A percentile compares a stretch with the other conserved stretches of the same genome.
phyloP scores from a whole-genome alignment of 2,113 vertebrate species.

The Dromiciops gliroides region DNA sequence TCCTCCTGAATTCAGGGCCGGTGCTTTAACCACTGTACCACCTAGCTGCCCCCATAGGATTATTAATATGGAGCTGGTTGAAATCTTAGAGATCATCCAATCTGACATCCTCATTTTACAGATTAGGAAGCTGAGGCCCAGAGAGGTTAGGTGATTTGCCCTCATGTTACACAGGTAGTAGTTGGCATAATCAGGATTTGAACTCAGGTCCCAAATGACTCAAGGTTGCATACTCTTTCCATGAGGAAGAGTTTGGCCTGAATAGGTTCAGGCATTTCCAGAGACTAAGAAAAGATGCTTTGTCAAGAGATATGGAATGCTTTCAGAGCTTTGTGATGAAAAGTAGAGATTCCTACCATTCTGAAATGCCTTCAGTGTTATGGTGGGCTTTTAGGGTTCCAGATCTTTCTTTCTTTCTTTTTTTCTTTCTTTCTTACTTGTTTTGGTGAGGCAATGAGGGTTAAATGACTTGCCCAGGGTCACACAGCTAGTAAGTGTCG shows the following conservation, averaged over 20 bases:
- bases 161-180: neutral
- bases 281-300: neutral
- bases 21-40: too few relatives aligned
- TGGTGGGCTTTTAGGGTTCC: neutral
- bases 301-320: neutral
- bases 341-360: neutral
- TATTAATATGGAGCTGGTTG: neutral
- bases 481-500: too few relatives aligned
- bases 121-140: neutral
- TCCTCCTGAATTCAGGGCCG: too few relatives aligned
- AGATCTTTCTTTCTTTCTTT: too few relatives aligned
- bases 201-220: neutral
- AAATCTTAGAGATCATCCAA: neutral
- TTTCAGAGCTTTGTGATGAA: neutral
- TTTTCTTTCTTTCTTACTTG: too few relatives aligned
- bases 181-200: neutral
- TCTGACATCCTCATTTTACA: neutral
- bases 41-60: neutral
- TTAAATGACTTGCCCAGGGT: too few relatives aligned
- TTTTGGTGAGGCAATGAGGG: too few relatives aligned
- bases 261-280: neutral
- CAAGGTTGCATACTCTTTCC: neutral
- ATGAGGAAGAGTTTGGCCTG: neutral
- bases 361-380: neutral
- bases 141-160: neutral